Conservation (phyloP, 2,797 vertebrate genomes). For the Peromyscus attwateri region DNA sequence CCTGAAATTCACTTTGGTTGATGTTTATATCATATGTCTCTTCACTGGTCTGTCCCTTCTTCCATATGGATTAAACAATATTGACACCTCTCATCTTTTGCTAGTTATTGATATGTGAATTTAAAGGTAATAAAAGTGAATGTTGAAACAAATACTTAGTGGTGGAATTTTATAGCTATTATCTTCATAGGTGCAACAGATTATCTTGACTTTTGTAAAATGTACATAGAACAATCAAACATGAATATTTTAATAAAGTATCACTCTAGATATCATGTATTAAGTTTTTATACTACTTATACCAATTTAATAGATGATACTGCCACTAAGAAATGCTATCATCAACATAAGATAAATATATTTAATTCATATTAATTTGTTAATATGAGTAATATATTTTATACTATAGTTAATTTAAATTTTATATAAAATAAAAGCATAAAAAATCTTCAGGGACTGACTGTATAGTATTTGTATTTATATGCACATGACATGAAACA, state of each 20-base stretch:
- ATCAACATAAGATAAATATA: conserved; percentile 65
- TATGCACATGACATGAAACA: background rate
- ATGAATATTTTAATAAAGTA: conserved; percentile 5
- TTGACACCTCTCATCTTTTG: background rate
- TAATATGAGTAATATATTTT: conserved; percentile 18
- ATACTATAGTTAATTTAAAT: background rate
- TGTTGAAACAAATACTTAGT: background rate
- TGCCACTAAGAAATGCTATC: conserved; percentile 44
- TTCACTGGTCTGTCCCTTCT: background rate
- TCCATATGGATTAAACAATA: background rate
- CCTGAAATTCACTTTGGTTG: background rate
- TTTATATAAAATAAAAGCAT: background rate
- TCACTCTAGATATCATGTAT: background rate
- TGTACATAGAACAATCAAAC: background rate
- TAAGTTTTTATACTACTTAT: conserved; percentile 13
- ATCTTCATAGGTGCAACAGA: background rate
- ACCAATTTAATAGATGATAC: conserved; percentile 32
- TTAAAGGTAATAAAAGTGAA: background rate
- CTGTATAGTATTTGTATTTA: background rate
- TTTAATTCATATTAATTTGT: conserved; percentile 66
- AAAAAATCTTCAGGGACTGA: background rate
- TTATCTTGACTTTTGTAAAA: background rate
- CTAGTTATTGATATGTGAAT: background rate
- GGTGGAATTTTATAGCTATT: background rate
- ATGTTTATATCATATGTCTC: background rate